Percentiles rank a stretch among this genome's conserved stretches.
Evolutionary conservation across 2,888 invertebrate species (phyloP).

Genomic region (Platynereis dumerilii): DNA sequence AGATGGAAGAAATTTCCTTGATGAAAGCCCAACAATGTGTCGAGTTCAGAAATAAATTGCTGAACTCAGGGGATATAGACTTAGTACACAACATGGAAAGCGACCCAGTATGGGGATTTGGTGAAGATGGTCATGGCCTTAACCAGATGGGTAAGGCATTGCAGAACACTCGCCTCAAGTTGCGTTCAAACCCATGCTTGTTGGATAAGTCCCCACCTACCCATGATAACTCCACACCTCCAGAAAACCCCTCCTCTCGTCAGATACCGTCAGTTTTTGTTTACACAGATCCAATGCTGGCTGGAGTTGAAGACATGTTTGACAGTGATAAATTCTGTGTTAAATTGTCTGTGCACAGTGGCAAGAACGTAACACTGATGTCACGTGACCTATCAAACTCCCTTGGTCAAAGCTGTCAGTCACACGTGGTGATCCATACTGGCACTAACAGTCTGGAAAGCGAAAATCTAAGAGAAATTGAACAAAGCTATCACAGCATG

Average conservation of each 20-base stretch:
- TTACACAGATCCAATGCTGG: background rate
- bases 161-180: background rate
- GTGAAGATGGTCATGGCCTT: background rate
- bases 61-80: background rate
- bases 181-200: too few relatives aligned
- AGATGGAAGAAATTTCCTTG: background rate
- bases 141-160: constrained; percentile 5
- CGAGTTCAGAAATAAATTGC: background rate
- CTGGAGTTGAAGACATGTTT: too few relatives aligned
- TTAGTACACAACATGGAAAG: constrained; percentile 15
- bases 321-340: too few relatives aligned
- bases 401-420: background rate
- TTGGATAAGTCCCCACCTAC: too few relatives aligned
- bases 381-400: background rate
- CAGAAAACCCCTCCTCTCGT: background rate
- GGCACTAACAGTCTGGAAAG: background rate
- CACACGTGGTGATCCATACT: background rate
- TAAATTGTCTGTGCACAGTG: background rate
- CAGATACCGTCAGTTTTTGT: background rate
- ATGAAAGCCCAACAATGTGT: background rate
- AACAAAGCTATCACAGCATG: background rate
- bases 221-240: background rate
- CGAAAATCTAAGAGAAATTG: background rate
- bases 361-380: background rate
- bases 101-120: constrained; percentile 13